phyloP scores from a whole-genome alignment of 2,113 vertebrate genomes.

The Pantherophis guttatus region DNA sequence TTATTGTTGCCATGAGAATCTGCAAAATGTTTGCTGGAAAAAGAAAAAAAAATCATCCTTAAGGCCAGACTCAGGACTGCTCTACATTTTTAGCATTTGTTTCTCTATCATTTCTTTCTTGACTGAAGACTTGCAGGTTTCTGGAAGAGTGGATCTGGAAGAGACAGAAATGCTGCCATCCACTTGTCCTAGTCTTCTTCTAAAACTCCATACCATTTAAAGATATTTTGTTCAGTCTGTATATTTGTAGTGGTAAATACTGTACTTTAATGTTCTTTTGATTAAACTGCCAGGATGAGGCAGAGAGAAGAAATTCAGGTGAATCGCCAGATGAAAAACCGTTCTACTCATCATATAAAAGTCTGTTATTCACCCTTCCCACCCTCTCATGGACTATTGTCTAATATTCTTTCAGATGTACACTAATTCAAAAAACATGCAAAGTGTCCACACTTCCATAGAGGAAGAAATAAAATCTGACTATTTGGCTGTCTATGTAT shows the following conservation, averaged over 20 bases:
- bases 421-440: constrained; percentile 32
- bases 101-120: not conserved
- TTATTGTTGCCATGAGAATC: not conserved
- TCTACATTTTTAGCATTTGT: not conserved
- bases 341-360: constrained; percentile 6
- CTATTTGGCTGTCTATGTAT: not conserved
- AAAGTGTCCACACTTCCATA: constrained; percentile 8
- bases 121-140: constrained; percentile 27
- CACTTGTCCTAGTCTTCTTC: not conserved
- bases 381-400: fast-evolving
- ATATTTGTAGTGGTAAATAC: constrained; percentile 64
- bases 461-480: not conserved
- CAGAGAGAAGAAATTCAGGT: constrained; percentile 46
- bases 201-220: constrained; percentile 22
- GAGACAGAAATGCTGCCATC: constrained; percentile 8
- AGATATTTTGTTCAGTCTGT: constrained; percentile 46
- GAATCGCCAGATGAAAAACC: constrained; percentile 53
- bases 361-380: not conserved
- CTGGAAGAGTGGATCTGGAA: constrained; percentile 38
- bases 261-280: constrained; percentile 43
- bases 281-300: constrained; percentile 38
- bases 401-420: not conserved
- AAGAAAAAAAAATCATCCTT: too few species aligned
- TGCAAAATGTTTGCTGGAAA: not conserved
- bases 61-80: not conserved